Base-by-base conservation (phyloP, 2,113 vertebrate species). In the Tenrec ecaudatus region DNA sequence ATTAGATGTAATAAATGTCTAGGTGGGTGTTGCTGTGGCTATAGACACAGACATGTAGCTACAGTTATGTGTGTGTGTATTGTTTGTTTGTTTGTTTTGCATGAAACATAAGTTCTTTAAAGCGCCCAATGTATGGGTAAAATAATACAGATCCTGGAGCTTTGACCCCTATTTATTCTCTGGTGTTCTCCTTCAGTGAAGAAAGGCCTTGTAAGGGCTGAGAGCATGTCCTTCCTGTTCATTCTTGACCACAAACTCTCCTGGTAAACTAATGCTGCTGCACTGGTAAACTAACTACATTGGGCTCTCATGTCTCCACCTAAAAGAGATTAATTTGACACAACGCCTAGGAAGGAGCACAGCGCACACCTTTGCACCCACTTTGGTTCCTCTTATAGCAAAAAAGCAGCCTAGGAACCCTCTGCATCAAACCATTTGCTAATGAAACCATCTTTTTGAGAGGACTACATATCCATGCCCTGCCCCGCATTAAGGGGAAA, bases 341-440 rank as follows among this genome's bases (percentile, higher is more conserved):
- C 53, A 91, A 36, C 76, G 29, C 27, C 43, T 93, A 82, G 82
- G 75, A 69, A 82, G 23, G 47, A 94, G 77, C 64, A 40, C 40
- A 40, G 40, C 7, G 40, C 40, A 40, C 3, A 40, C 86, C 47
- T 16, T 0, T 77, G 33, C 16, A 73, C 71, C 33, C 58, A n/a
- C 83, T 86, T 43, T 33, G 14, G 83, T 40, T 90, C 33, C 4
- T 84, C 85, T 85, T 47, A 62, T 0, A 31, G 20, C 9, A 12
- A 43, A n/a, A n/a, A 73, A 33, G 11, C 14, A 22, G 58, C 1
- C 2, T 29, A 64, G 60, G 29, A 4, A 3, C 33, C 11, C 8
- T 78, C 20, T 23, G 3, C 60, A 62, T 20, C 22, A 2, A 20
- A 19, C 23, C 14, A 14, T 38, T 75, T 43, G 19, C 4, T 84